Evolutionary conservation across 2,888 invertebrate genomes (phyloP), one percentile per base, ranked within the genome.

Genomic region (Doris montereyensis): DNA sequence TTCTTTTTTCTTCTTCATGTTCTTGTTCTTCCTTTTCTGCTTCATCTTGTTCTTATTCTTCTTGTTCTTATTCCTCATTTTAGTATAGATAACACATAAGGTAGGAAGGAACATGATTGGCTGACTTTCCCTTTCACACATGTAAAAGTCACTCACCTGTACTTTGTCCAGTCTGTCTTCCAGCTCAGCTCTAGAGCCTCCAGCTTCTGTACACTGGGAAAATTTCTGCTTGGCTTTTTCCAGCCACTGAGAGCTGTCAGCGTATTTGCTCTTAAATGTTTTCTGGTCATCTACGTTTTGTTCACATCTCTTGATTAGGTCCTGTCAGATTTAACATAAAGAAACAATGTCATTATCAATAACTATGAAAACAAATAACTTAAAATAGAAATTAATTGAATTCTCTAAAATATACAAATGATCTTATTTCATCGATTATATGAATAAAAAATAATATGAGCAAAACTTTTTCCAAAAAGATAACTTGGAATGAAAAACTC

Each of bases 161-260:
- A 89, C 84, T 84, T 86, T 88, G 65, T 88, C 96, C 1, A 98
- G 91, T 90, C 96, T 96, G 85, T 94, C 95, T 89, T 97, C 96
- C 10, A 97, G 95, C 91, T 97, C 97, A 76, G 94, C 93, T 58
- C 97, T 91, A 0, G 95, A 95, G 86, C 95, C 95, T 0, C 96
- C 95, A 81, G 95, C 94, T 86, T 95, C 95, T 72, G 94, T 94
- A 86, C 96, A 96, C 0, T 91, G 94, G 24, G 86, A 82, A 71
- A 98, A 93, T 88, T 97, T 97, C 84, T 97, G 97, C 57, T 96
- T 94, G 0, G 97, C 97, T 81, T 95, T 94, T 86, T 97, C 96
- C 30, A 98, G 94, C 97, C 97, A 97, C 87, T 97, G 96, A 88
- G 96, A 95, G 87, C 97, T 97, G 92, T 98, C 97, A 90, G 96